Percentiles rank a stretch among this genome's conserved stretches.
Conservation (phyloP, 2,888 invertebrate genomes). For the Lepidocyrtoides sp. region DNA sequence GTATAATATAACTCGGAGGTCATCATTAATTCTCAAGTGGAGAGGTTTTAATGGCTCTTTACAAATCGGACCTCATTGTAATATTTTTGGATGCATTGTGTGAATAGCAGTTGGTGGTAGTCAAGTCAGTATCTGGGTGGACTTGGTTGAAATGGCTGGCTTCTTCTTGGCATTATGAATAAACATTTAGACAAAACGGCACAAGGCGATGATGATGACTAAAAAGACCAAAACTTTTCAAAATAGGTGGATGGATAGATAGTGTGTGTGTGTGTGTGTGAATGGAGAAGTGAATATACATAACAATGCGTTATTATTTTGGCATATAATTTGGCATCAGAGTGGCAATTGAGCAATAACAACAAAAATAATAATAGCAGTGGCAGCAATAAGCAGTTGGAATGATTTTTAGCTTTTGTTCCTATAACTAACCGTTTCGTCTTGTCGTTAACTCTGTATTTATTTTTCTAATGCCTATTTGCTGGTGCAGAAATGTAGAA, state of each 20-base stretch:
- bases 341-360: constrained; percentile 43
- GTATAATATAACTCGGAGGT: constrained; percentile 58
- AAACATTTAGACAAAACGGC: constrained; percentile 56
- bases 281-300: not conserved
- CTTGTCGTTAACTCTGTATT: not conserved
- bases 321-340: not conserved
- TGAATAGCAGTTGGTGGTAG: not conserved
- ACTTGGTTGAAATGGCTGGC: not conserved
- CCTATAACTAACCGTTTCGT: not conserved
- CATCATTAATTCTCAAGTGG: constrained; percentile 75
- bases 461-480: not conserved
- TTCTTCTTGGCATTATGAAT: constrained; percentile 59
- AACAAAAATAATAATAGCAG: constrained; percentile 3
- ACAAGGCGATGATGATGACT: not conserved
- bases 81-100: constrained; percentile 38
- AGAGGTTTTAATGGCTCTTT: constrained; percentile 73
- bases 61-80: constrained; percentile 68
- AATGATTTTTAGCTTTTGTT: constrained; percentile 25
- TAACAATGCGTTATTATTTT: not conserved
- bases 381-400: not conserved
- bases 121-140: not conserved
- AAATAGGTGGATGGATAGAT: not conserved
- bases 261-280: not conserved
- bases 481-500: too few species aligned
- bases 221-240: not conserved